Percentiles rank a stretch among this genome's conserved stretches.
phyloP scores from a whole-genome alignment of 2,113 vertebrate species.

The Leptodactylus fuscus region DNA sequence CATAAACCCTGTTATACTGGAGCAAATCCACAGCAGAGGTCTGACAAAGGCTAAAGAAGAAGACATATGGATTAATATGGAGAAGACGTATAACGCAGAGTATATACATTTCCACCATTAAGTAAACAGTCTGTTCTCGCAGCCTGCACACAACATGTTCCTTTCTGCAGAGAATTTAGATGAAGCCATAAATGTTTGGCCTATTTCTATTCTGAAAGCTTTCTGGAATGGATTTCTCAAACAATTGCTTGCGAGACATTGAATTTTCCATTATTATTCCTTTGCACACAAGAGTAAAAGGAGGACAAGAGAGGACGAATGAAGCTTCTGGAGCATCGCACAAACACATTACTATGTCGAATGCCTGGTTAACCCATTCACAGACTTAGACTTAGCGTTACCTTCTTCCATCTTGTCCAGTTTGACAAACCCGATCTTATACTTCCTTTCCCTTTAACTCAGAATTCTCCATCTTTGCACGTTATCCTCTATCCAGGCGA shows the following conservation, averaged over 20 bases:
- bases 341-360: neutral
- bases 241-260: constrained; percentile 23
- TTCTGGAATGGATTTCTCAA: constrained; percentile 42
- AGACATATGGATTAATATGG: constrained; percentile 30
- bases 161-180: constrained; percentile 28
- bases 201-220: constrained; percentile 39
- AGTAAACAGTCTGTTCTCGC: constrained; percentile 42
- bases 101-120: constrained; percentile 23
- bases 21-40: neutral
- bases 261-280: constrained; percentile 45
- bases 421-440: no score
- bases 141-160: constrained; percentile 38
- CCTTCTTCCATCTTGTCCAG: no score
- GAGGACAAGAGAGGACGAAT: constrained; percentile 20
- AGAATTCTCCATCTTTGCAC: no score
- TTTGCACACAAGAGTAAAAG: constrained; percentile 9
- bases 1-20: neutral
- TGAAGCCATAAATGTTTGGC: constrained; percentile 43
- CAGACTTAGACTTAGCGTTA: neutral
- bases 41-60: neutral
- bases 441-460: no score
- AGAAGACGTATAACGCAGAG: neutral
- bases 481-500: no score
- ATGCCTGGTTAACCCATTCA: neutral
- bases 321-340: neutral